Conservation (phyloP, 1,140 invertebrate species). For the Teleopsis dalmanni region DNA sequence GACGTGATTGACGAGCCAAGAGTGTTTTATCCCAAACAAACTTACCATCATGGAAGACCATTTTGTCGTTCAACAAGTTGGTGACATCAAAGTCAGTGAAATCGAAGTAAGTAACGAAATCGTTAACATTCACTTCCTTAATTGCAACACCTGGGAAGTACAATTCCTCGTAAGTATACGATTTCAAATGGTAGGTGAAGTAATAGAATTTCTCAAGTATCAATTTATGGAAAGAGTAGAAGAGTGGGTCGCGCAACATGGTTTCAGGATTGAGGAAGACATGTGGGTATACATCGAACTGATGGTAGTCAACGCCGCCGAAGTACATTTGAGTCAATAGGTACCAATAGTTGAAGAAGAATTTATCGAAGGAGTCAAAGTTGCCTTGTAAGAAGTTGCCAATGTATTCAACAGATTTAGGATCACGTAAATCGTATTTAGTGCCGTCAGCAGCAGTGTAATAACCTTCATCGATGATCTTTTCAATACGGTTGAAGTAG, state of each 20-base stretch:
- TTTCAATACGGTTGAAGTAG: constrained; percentile 53
- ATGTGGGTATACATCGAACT: constrained; percentile 41
- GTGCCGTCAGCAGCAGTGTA: constrained; percentile 47
- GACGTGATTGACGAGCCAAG: constrained; percentile 50
- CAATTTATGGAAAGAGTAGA: constrained; percentile 49
- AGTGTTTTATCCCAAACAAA: constrained; percentile 38
- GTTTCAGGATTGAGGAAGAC: constrained; percentile 49
- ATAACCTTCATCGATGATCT: constrained; percentile 56
- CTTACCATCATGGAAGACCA: constrained; percentile 40
- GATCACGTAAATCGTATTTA: constrained; percentile 46
- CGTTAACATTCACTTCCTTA: constrained; percentile 53
- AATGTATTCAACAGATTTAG: constrained; percentile 53
- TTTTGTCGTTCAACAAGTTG: constrained; percentile 45
- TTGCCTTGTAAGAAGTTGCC: constrained; percentile 58
- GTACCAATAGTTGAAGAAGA: constrained; percentile 50
- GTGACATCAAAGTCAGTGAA: constrained; percentile 59
- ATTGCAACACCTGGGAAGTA: constrained; percentile 10
- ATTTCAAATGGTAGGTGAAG: neutral
- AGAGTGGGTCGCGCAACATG: constrained; percentile 53
- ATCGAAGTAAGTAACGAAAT: constrained; percentile 64
- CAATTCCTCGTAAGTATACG: constrained; percentile 10
- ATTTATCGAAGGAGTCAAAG: constrained; percentile 52
- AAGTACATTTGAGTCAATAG: constrained; percentile 39
- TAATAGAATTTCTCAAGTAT: constrained; percentile 47
- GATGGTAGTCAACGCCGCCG: constrained; percentile 17